Base-by-base conservation (phyloP, 2,797 vertebrate species). In the Coilia nasus region DNA sequence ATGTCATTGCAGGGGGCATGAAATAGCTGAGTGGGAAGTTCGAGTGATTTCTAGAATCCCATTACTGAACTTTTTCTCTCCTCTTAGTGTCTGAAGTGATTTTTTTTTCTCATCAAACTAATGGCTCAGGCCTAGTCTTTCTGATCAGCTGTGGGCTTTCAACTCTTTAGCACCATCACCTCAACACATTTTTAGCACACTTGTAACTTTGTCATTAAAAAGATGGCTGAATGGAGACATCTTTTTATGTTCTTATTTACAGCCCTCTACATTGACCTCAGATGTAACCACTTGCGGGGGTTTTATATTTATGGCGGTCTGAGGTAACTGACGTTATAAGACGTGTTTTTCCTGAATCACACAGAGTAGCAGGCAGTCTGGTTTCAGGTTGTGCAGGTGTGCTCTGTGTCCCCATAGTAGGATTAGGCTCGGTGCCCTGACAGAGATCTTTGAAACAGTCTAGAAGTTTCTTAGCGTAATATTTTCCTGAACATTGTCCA, bases 1-100 rank as follows among this genome's bases (percentile, higher is more conserved):
- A 78, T 78, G 71, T 78, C 71, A 78, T 78, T 78, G 71, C 71
- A 78, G 71, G 71, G 71, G 71, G 71, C 35, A 78, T 44, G 35
- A 78, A 78, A 78, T 44, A 21, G 31, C 71, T 78, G 35, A 78
- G 71, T 44, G 17, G 71, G 31, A 35, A 78, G 71, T 54, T 78
- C 71, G 19, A 41, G 71, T 78, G 71, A 78, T 78, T 78, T 78
- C 41, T 78, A 31, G 71, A 41, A 78, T 17, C 10, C 71, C 71
- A 78, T 78, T 78, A 78, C 35, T 19, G 31, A 35, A 44, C 71
- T 41, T 78, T 41, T 44, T 21, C 28, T 41, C 67, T 75, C 67
- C 50, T 54, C 17, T 64, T n/a, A 64, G n/a, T 75, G 67, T 75
- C 67, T 19, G 15, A 35, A 75, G 28, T 14, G 64, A 3, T 31